phyloP scores from a whole-genome alignment of 2,888 invertebrate species.

The Ctena decussata region DNA sequence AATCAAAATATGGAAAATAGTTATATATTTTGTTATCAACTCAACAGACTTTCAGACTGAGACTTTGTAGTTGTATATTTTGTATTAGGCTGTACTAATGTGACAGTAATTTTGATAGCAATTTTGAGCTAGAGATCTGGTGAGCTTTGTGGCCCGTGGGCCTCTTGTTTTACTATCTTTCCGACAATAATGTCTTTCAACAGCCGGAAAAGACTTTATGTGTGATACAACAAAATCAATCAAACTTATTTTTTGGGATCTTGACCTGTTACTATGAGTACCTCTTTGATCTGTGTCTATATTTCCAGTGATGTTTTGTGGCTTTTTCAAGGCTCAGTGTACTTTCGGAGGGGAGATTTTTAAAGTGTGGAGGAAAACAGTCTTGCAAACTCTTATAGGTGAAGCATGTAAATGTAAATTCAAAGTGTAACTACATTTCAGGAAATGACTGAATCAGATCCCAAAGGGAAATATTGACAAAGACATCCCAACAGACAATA shows the following conservation, averaged over 20 bases:
- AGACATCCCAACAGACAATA: no score
- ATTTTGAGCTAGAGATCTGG: no score
- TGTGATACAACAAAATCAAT: conserved; percentile 30
- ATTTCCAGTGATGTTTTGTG: neutral
- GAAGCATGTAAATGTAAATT: conserved; percentile 12
- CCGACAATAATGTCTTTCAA: conserved; percentile 55
- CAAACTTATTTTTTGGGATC: conserved; percentile 21
- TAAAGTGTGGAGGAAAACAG: conserved; percentile 44
- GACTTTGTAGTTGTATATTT: no score
- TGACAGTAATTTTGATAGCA: no score
- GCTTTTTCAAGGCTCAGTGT: conserved; percentile 26
- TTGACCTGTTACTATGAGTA: conserved; percentile 37
- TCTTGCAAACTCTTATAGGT: conserved; percentile 41
- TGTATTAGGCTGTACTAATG: no score
- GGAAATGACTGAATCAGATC: no score
- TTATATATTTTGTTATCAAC: no score
- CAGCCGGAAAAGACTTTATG: conserved; percentile 54
- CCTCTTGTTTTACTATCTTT: conserved; percentile 48
- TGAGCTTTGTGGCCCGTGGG: no score
- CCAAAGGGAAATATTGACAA: no score
- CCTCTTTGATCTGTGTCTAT: conserved; percentile 25
- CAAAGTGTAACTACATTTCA: no score
- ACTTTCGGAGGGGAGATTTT: conserved; percentile 26
- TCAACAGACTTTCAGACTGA: no score
- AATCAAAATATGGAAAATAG: no score